phyloP scores from a whole-genome alignment of 2,888 invertebrate genomes.

The Xestia c-nigrum region DNA sequence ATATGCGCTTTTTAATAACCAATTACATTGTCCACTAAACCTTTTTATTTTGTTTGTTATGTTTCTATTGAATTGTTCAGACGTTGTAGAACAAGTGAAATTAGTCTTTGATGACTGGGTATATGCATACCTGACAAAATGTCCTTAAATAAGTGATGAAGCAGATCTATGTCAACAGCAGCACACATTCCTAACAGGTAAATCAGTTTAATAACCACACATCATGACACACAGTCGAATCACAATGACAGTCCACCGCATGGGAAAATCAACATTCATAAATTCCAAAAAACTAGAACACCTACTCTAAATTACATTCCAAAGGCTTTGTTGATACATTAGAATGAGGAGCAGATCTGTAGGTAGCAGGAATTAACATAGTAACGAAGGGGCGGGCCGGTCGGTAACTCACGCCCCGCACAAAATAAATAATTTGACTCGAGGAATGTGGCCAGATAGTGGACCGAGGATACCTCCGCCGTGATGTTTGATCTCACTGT shows the following conservation, averaged over 20 bases:
- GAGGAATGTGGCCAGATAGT: constrained; percentile 83
- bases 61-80: constrained; percentile 43
- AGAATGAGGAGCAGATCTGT: constrained; percentile 70
- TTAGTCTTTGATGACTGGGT: background rate
- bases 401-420: constrained; percentile 88
- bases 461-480: constrained; percentile 66
- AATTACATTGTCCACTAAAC: constrained; percentile 82
- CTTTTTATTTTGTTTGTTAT: constrained; percentile 55
- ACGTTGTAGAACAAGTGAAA: constrained; percentile 16
- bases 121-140: background rate
- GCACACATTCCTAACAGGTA: background rate
- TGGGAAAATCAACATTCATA: constrained; percentile 47
- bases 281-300: constrained; percentile 41
- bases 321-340: constrained; percentile 65
- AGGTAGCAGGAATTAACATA: constrained; percentile 87
- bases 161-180: background rate
- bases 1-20: constrained; percentile 88
- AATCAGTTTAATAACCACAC: background rate
- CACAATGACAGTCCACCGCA: constrained; percentile 11
- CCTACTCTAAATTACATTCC: constrained; percentile 55
- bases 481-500: constrained; percentile 64
- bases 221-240: background rate
- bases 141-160: background rate
- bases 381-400: constrained; percentile 88
- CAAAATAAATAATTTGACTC: constrained; percentile 87